Evolutionary conservation across 53 echinoderm and acorn worm species (phyloP).

Genomic region (Hippasteria phrygiana): DNA sequence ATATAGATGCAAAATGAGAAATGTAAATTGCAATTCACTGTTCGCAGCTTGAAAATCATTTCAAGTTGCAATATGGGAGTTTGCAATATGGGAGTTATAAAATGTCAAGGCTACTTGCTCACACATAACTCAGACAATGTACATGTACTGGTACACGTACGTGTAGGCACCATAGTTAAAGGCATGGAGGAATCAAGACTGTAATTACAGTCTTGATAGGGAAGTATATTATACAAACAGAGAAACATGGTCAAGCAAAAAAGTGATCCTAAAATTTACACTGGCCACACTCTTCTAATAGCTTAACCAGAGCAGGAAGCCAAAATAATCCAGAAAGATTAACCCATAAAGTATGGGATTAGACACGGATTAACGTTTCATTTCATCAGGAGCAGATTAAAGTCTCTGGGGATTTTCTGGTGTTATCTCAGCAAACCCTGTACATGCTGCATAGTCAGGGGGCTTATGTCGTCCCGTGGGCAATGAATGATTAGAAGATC

Average conservation of each 20-base stretch:
- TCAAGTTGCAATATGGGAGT: too few species aligned
- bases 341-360: conserved; percentile 24
- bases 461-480: too few species aligned
- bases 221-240: too few species aligned
- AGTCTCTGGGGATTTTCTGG: background rate
- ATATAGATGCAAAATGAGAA: too few species aligned
- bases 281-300: background rate
- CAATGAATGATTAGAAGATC: too few species aligned
- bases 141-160: conserved; percentile 5
- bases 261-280: background rate
- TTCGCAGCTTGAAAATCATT: too few species aligned
- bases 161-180: too few species aligned
- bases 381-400: conserved; percentile 34
- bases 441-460: too few species aligned
- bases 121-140: background rate
- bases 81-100: too few species aligned
- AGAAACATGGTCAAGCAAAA: background rate
- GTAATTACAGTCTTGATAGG: too few species aligned
- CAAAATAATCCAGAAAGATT: background rate
- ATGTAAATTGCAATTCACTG: too few species aligned
- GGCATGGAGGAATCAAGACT: background rate
- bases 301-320: background rate
- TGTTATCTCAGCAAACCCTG: conserved; percentile 3
- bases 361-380: conserved; percentile 41
- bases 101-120: too few species aligned